These are phyloP conservation scores for Gasterosteus aculeatus DNA, from an alignment of 2,113 vertebrate species.

Conservation along the genomic window DNA sequence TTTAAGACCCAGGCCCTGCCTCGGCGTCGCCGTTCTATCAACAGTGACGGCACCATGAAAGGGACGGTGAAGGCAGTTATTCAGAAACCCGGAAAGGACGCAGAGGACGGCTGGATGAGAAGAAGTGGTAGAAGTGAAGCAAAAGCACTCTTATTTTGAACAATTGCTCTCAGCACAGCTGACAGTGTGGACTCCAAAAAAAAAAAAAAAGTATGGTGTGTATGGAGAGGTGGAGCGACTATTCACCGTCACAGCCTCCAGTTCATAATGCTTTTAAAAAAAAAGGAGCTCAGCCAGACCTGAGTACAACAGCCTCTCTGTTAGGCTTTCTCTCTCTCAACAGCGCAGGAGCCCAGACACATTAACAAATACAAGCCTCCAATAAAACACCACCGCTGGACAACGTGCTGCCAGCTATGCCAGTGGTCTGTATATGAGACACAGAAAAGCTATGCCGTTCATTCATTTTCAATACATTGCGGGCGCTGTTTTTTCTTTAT, in stretches of 20 bases:
- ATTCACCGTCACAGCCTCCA: conserved; percentile 72
- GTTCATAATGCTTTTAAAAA: conserved; percentile 76
- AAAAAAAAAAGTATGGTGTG: conserved; percentile 51
- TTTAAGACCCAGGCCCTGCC: conserved; percentile 71
- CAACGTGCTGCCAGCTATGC: conserved; percentile 56
- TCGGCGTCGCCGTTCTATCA: conserved; percentile 64
- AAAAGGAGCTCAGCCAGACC: conserved; percentile 74
- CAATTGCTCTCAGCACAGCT: conserved; percentile 60
- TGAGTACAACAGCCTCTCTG: conserved; percentile 77
- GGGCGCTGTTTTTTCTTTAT: conserved; percentile 54
- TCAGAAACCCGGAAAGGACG: conserved; percentile 65
- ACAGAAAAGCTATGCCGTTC: conserved; percentile 58
- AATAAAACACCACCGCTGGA: conserved; percentile 75
- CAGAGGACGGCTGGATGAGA: conserved; percentile 42
- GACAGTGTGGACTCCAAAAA: conserved; percentile 59
- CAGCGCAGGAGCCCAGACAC: conserved; percentile 68
- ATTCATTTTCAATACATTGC: conserved; percentile 48
- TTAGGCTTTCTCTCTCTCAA: conserved; percentile 56
- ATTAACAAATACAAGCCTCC: conserved; percentile 76
- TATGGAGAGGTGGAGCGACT: conserved; percentile 58
- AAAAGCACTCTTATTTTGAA: conserved; percentile 42
- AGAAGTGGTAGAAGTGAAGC: conserved; percentile 61
- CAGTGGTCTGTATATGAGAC: conserved; percentile 54
- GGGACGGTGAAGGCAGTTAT: conserved; percentile 65
- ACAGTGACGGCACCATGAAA: conserved; percentile 66